These are phyloP conservation scores for Megaptera novaeangliae DNA, from an alignment of 2,113 vertebrate genomes.

Conservation along the genomic window DNA sequence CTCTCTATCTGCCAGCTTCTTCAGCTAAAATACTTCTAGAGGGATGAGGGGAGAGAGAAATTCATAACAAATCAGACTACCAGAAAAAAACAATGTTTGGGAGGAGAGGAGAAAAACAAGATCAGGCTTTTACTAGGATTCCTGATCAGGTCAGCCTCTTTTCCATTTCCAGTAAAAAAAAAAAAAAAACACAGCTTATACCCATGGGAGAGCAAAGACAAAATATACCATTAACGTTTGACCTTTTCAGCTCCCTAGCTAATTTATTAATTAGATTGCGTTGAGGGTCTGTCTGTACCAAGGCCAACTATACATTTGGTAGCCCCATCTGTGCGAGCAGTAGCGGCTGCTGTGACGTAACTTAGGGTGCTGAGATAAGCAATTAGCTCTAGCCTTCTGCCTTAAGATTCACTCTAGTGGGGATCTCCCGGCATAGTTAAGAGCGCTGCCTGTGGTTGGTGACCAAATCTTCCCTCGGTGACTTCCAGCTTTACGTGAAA, in stretches of 20 bases:
- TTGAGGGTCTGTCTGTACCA: constrained; percentile 62
- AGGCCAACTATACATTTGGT: constrained; percentile 60
- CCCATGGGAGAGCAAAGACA: constrained; percentile 72
- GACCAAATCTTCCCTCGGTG: constrained; percentile 70
- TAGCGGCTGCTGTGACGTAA: constrained; percentile 67
- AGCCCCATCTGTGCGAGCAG: constrained; percentile 58
- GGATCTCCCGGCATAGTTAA: constrained; percentile 65
- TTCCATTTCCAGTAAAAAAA: constrained; percentile 68
- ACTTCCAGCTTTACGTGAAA: constrained; percentile 49
- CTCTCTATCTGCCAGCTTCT: constrained; percentile 86
- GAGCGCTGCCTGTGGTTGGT: constrained; percentile 72
- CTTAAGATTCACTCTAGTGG: constrained; percentile 75
- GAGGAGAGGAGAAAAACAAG: constrained; percentile 59
- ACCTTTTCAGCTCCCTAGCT: constrained; percentile 73
- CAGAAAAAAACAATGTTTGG: constrained; percentile 55
- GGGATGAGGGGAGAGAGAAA: constrained; percentile 78
- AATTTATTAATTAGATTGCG: constrained; percentile 60
- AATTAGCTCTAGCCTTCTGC: constrained; percentile 75
- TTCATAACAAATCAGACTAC: constrained; percentile 77
- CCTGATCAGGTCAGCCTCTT: constrained; percentile 77
- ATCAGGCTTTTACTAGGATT: constrained; percentile 68
- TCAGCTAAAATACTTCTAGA: constrained; percentile 82
- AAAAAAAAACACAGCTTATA: constrained; percentile 28
- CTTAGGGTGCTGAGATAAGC: constrained; percentile 73
- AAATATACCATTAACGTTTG: constrained; percentile 62